Evolutionary conservation across 2,113 vertebrate species (phyloP).

Genomic region (Periophthalmus modestus): DNA sequence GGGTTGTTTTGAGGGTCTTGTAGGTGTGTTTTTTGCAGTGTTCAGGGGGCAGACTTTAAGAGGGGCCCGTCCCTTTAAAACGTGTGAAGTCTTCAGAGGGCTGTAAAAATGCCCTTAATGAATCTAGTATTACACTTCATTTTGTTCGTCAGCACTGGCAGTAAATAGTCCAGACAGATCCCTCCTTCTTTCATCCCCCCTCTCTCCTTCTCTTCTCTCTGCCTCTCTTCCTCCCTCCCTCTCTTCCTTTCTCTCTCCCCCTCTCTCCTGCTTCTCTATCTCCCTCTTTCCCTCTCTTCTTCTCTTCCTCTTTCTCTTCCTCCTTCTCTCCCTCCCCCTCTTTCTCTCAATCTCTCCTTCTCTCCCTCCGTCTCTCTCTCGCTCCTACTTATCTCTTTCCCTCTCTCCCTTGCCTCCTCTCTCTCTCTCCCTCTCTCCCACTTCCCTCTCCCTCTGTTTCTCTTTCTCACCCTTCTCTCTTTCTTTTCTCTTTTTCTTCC

Average conservation of each 20-base stretch:
- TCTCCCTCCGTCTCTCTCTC: neutral
- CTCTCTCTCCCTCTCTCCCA: neutral
- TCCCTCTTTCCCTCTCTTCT: neutral
- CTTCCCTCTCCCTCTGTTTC: too few relatives aligned
- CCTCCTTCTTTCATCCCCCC: neutral
- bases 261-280: neutral
- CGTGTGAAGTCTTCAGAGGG: constrained; percentile 41
- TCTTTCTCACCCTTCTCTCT: neutral
- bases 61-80: constrained; percentile 9
- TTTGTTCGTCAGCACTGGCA: constrained; percentile 32
- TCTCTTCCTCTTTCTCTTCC: too few relatives aligned
- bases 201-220: constrained; percentile 40
- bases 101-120: constrained; percentile 29
- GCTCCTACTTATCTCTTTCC: neutral
- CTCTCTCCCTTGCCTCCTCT: neutral
- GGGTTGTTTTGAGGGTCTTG: too few relatives aligned
- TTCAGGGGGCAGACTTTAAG: neutral
- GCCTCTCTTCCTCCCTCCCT: neutral
- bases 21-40: neutral
- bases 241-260: neutral
- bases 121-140: constrained; percentile 35
- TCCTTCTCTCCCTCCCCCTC: constrained; percentile 3
- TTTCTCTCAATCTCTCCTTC: neutral
- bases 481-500: neutral
- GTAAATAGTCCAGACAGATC: constrained; percentile 37